These are phyloP conservation scores for Drosophila maculinotata DNA, from an alignment of 2,888 invertebrate species.

Conservation along the genomic window DNA sequence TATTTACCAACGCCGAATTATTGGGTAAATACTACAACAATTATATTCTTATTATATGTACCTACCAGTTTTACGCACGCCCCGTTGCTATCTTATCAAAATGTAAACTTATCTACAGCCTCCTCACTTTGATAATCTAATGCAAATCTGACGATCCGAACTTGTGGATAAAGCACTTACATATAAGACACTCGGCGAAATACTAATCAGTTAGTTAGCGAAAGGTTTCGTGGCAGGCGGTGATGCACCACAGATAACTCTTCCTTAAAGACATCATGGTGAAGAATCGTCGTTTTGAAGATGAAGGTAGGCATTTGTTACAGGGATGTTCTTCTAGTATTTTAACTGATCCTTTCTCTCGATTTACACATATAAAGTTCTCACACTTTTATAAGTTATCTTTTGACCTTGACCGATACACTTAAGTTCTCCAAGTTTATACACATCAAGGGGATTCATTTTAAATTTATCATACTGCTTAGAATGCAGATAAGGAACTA, in stretches of 20 bases:
- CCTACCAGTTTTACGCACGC: conserved; percentile 11
- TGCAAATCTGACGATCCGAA: conserved; percentile 7
- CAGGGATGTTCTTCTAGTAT: not conserved
- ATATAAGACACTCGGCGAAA: conserved; percentile 28
- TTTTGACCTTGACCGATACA: too few species aligned
- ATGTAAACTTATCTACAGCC: conserved; percentile 8
- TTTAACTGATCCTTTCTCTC: too few species aligned
- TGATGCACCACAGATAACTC: conserved; percentile 9
- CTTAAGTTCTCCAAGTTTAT: too few species aligned
- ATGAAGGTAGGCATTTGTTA: conserved; percentile 61
- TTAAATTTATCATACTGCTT: too few species aligned
- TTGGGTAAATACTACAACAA: not conserved
- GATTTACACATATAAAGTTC: too few species aligned
- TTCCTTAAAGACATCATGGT: conserved; percentile 43
- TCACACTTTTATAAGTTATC: too few species aligned
- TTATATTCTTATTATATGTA: not conserved
- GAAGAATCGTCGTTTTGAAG: conserved; percentile 83
- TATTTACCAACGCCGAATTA: not conserved
- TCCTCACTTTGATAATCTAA: not conserved
- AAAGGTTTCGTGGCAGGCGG: conserved; percentile 15
- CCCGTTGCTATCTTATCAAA: conserved; percentile 36
- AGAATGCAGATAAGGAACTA: too few species aligned
- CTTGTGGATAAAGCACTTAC: not conserved
- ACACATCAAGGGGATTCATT: too few species aligned
- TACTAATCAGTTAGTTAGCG: conserved; percentile 24